A percentile compares a stretch with the other conserved stretches of the same genome.
Conservation (phyloP, 2,113 vertebrate species). For the Macheiramphus alcinus region DNA sequence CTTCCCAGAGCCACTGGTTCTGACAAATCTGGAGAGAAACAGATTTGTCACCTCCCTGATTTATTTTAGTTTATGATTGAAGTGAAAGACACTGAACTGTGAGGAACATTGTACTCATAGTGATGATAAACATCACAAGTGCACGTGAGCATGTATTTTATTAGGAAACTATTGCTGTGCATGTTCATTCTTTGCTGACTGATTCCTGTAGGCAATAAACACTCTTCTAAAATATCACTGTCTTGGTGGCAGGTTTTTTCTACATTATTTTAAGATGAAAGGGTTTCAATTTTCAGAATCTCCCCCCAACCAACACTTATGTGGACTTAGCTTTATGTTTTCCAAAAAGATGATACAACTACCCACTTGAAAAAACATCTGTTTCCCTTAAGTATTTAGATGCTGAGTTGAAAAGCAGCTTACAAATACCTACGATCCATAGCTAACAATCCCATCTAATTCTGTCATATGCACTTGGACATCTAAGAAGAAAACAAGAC, state of each 20-base stretch:
- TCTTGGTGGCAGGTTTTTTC: neutral
- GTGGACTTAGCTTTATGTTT: neutral
- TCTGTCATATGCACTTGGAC: neutral
- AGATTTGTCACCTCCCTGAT: neutral
- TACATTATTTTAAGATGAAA: neutral
- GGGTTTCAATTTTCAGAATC: neutral
- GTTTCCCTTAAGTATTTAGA: neutral
- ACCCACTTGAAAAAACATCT: neutral
- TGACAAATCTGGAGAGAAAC: neutral
- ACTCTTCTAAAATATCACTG: neutral
- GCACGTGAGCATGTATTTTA: conserved; percentile 6
- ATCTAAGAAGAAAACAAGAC: neutral
- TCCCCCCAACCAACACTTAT: neutral
- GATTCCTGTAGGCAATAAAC: neutral
- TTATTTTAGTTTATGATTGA: neutral
- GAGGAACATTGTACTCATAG: conserved; percentile 35
- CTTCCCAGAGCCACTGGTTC: neutral
- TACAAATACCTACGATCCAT: neutral
- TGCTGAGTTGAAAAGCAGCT: neutral
- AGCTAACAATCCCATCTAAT: neutral
- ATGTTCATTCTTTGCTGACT: neutral
- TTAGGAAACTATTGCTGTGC: conserved; percentile 1
- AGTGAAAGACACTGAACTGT: neutral
- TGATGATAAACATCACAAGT: neutral
- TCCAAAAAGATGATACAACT: neutral